Base-by-base conservation (phyloP, 2,888 invertebrate genomes). In the Lymantria dispar region DNA sequence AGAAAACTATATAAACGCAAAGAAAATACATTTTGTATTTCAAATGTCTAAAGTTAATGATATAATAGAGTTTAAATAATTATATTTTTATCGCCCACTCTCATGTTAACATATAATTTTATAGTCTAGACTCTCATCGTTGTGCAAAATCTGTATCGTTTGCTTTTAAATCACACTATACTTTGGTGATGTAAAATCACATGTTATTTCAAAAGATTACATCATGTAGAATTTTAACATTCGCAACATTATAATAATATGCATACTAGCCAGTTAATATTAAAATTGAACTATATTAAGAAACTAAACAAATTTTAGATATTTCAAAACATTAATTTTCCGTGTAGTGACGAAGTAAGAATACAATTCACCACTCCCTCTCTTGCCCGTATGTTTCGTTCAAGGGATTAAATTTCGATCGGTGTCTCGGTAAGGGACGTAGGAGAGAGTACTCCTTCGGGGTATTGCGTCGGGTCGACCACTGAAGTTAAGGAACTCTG, bases 91-190 rank as follows among this genome's bases (percentile, higher is more conserved):
- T 40, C 47, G 33, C 55, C 47, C 50, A 56, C 58, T 40, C 40
- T 8, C 33, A 8, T 43, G 13, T 38, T 43, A 47, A 37, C 13
- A 36, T 47, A 51, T 56, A 54, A 58, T 60, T 60, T 54, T 38
- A 29, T 42, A 56, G 30, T 58, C 61, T 61, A 61, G 61, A 42
- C 44, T 37, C 11, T 29, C 9, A 36, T 48, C 22, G 22, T 58
- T 52, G 49, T 8, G 13, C 36, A 45, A 53, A 52, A 58, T 60
- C 39, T 50, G 12, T 50, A 52, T 43, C 54, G 48, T 39, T 47
- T 0, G 44, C 30, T 40, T 36, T 12, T 42, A 36, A 44, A 47
- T 52, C 42, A 7, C 11, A 7, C 15, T 41, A 36, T 22, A 42
- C 48, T 45, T 38, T 37, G 14, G 38, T 50, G 33, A 52, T 13